Evolutionary conservation across 2,888 invertebrate genomes (phyloP).

Genomic region (Andrena trimmerana): DNA sequence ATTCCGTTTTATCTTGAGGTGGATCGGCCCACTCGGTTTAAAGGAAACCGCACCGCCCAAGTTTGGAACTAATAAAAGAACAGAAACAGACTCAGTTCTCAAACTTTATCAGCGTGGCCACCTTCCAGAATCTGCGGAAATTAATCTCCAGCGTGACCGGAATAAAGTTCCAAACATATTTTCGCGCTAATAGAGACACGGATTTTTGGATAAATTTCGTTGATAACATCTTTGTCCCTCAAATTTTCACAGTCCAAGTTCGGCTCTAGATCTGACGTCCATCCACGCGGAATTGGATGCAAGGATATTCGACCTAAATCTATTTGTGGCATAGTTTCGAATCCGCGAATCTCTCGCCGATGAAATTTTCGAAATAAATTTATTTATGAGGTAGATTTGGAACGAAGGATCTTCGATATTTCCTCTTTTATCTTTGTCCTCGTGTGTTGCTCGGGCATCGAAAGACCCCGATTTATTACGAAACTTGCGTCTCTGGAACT

Average conservation of each 20-base stretch:
- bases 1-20: constrained; percentile 31
- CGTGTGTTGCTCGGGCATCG: constrained; percentile 10
- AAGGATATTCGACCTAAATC: background rate
- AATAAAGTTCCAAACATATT: constrained; percentile 40
- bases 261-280: background rate
- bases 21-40: constrained; percentile 11
- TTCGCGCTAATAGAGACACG: constrained; percentile 5
- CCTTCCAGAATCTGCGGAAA: constrained; percentile 24
- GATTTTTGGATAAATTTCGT: background rate
- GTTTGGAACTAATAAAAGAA: constrained; percentile 33
- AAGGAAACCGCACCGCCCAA: constrained; percentile 25
- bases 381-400: constrained; percentile 11
- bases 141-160: constrained; percentile 47
- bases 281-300: background rate
- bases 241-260: background rate
- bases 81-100: constrained; percentile 13
- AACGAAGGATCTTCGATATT: background rate
- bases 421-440: constrained; percentile 12
- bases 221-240: no score
- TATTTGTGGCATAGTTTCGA: background rate
- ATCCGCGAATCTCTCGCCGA: background rate
- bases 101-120: constrained; percentile 45
- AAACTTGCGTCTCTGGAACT: background rate
- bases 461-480: constrained; percentile 3
- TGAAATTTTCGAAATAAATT: constrained; percentile 2